Conservation (phyloP, 2,113 vertebrate genomes). For the Python bivittatus region DNA sequence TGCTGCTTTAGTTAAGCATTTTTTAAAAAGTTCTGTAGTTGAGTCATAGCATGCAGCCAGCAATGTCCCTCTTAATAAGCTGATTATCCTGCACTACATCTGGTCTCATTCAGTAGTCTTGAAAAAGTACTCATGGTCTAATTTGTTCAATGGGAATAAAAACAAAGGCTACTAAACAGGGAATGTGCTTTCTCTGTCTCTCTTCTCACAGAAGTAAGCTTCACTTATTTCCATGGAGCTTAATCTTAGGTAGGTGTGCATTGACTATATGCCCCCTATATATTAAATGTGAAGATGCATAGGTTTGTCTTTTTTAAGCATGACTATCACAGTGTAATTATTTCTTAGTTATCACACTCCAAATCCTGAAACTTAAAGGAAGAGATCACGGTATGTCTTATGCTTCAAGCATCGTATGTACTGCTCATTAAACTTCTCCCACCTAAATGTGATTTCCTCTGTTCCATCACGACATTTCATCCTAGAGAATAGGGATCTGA, state of each 20-base stretch:
- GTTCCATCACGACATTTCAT: not conserved
- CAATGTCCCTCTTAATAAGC: not conserved
- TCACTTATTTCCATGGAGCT: not conserved
- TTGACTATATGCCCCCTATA: not conserved
- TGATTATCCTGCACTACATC: not conserved
- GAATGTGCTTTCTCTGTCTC: conserved; percentile 17
- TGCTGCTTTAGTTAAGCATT: not conserved
- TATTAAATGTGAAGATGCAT: not conserved
- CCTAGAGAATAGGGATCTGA: not conserved
- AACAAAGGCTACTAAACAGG: not conserved
- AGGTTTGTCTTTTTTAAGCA: conserved; percentile 25
- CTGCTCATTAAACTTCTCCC: conserved; percentile 5
- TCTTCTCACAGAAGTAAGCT: not conserved
- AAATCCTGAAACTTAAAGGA: not conserved
- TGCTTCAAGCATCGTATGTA: not conserved
- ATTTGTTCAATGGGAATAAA: conserved; percentile 4
- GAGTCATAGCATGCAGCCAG: not conserved
- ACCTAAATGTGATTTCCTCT: not conserved
- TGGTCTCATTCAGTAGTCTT: conserved; percentile 10
- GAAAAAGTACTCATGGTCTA: not conserved
- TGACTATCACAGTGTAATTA: not conserved
- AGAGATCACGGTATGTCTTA: conserved; percentile 32
- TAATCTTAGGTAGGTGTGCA: not conserved
- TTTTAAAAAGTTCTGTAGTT: not conserved
- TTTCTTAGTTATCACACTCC: conserved; percentile 24